A percentile compares a stretch with the other conserved stretches of the same genome.
These are phyloP conservation scores for Dilophus febrilis DNA, from an alignment of 2,888 invertebrate species.

Conservation along the genomic window DNA sequence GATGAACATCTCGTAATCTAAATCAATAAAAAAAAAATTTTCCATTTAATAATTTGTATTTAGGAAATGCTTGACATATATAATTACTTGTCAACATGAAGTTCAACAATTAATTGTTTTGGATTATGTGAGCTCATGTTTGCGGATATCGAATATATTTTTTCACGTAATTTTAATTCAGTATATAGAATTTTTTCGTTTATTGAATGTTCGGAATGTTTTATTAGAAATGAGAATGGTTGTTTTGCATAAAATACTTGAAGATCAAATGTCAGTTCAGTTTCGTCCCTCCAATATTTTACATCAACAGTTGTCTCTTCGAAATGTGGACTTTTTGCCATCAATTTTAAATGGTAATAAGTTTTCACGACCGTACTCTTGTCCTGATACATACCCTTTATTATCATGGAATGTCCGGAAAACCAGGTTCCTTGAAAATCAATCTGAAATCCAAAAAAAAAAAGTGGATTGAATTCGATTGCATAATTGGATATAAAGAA, in stretches of 20 bases:
- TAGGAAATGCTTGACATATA: background rate
- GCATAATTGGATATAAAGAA: background rate
- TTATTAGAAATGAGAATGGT: conserved; percentile 47
- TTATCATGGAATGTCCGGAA: conserved; percentile 44
- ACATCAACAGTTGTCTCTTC: conserved; percentile 47
- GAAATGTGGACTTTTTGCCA: conserved; percentile 56
- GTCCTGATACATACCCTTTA: conserved; percentile 58
- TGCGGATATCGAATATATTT: conserved; percentile 48
- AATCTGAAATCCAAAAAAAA: conserved; percentile 32
- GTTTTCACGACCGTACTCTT: conserved; percentile 45
- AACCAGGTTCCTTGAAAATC: conserved; percentile 64
- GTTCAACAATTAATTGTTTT: conserved; percentile 46
- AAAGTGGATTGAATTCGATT: background rate
- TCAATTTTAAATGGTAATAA: conserved; percentile 49
- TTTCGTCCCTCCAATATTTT: conserved; percentile 49
- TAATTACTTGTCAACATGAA: conserved; percentile 62
- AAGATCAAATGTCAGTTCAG: conserved; percentile 47
- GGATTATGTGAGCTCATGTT: conserved; percentile 47
- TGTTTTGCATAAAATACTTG: conserved; percentile 37
- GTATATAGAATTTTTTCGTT: conserved; percentile 45
- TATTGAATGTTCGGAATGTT: conserved; percentile 41
- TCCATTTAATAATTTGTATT: background rate
- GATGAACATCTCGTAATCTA: conserved; percentile 56
- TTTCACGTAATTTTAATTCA: conserved; percentile 47
- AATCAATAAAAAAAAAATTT: conserved; percentile 4